Evolutionary conservation across 2,113 vertebrate genomes (phyloP).

Genomic region (Scomber japonicus): DNA sequence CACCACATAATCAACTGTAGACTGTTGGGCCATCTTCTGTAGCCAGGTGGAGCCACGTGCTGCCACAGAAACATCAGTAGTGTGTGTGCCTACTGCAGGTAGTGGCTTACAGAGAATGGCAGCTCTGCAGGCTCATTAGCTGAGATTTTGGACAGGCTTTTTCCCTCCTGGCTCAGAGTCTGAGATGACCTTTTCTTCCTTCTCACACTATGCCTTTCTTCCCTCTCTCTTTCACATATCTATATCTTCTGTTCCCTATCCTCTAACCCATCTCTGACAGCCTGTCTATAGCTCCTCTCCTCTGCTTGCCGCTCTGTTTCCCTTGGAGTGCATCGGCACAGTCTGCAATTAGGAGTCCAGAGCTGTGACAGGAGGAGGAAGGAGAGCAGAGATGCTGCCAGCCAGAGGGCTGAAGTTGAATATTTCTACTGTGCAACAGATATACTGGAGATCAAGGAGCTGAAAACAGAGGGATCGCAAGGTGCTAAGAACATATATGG

Average conservation of each 20-base stretch:
- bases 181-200: constrained; percentile 40
- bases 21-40: neutral
- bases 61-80: constrained; percentile 32
- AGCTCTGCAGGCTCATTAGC: constrained; percentile 50
- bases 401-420: constrained; percentile 12
- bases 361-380: constrained; percentile 46
- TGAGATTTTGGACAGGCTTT: constrained; percentile 24
- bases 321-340: constrained; percentile 16
- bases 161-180: constrained; percentile 13
- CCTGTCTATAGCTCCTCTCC: constrained; percentile 37
- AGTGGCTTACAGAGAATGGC: constrained; percentile 2
- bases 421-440: constrained; percentile 7
- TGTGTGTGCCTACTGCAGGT: constrained; percentile 12
- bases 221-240: constrained; percentile 7
- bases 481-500: neutral
- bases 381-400: neutral
- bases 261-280: constrained; percentile 42
- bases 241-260: neutral
- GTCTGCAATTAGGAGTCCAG: constrained; percentile 60
- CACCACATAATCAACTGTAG: neutral
- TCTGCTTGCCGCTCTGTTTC: constrained; percentile 21
- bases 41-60: neutral
- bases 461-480: neutral
- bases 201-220: constrained; percentile 14
- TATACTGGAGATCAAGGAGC: constrained; percentile 25